Base-by-base conservation (phyloP, 1,140 invertebrate genomes). In the Aphelinus atriplicis region DNA sequence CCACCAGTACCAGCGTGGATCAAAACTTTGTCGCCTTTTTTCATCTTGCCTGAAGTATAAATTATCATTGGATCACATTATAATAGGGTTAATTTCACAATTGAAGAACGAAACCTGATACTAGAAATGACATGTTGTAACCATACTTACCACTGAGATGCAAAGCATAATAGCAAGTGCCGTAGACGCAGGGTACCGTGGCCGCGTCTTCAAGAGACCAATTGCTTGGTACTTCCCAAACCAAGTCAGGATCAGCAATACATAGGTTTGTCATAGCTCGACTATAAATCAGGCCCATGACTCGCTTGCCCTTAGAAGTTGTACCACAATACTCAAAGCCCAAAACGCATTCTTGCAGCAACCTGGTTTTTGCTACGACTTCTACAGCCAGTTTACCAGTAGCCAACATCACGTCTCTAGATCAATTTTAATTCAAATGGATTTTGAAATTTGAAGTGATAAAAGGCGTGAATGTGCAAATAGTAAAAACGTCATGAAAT, bases 131-230 rank as follows among this genome's bases (percentile, higher is more conserved):
- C 26, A 26, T 26, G 26, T 26, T 26, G 26, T 26, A 26, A 26
- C 26, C 26, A 26, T 26, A 26, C 26, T 26, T 67, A 46, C 91
- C 89, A 71, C 79, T 84, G 0, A 83, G 53, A 56, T 91, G 88
- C 71, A 98, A 89, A 7, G 95, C 93, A 83, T 95, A 96, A 77
- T 95, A 94, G 2, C 92, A 95, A 0, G 95, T 97, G 62, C 91
- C 90, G 82, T 97, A 98, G 4, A 94, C 94, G 1, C 93, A 93
- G 2, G 96, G 96, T 0, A 98, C 90, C 0, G 96, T 96, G 0
- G 95, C 94, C 1, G 96, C 97, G 60, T 98, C 94, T 81, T 95
- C 92, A 43, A 98, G 85, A 1, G 90, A 91, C 96, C 96, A 98
- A 3, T 91, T 80, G 1, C 95, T 90, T 2, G 97, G 97, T 42